phyloP scores from a whole-genome alignment of 1,140 invertebrate genomes.

The Lysiphlebus fabarum region DNA sequence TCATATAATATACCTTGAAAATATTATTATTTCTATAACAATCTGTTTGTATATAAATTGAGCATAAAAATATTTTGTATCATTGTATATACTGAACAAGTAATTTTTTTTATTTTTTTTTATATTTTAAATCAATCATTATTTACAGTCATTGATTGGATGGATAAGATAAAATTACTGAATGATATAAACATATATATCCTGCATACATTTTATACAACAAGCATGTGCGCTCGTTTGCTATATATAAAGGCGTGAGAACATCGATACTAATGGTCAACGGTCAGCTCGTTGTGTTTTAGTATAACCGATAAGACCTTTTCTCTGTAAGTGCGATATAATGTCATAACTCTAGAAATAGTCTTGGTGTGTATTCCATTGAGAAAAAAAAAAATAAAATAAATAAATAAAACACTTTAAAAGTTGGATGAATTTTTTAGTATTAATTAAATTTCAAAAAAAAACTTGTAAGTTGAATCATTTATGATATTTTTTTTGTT shows the following conservation, averaged over 20 bases:
- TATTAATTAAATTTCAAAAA: too few species aligned
- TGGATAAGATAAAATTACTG: constrained; percentile 28
- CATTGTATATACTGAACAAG: too few species aligned
- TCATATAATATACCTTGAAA: too few species aligned
- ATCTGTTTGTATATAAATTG: too few species aligned
- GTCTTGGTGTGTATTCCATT: constrained; percentile 16
- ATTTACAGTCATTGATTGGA: constrained; percentile 34
- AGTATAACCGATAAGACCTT: constrained; percentile 40
- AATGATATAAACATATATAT: constrained; percentile 19
- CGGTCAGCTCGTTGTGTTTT: constrained; percentile 43
- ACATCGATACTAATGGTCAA: constrained; percentile 46
- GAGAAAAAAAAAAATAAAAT: too few species aligned
- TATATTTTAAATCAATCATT: constrained; percentile 33
- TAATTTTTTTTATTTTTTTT: constrained; percentile 24
- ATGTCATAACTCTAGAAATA: constrained; percentile 45
- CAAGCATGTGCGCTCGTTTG: constrained; percentile 18
- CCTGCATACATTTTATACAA: constrained; percentile 1
- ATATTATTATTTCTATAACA: too few species aligned
- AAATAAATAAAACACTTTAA: too few species aligned
- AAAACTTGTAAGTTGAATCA: too few species aligned
- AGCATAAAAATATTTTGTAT: too few species aligned
- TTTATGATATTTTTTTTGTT: too few species aligned
- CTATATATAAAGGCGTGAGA: constrained; percentile 42
- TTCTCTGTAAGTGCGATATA: constrained; percentile 41
- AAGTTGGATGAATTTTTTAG: too few species aligned